Percentiles rank a stretch among this genome's conserved stretches.
Conservation (phyloP, 2,797 vertebrate genomes). For the Neosilurus mollespiculum region DNA sequence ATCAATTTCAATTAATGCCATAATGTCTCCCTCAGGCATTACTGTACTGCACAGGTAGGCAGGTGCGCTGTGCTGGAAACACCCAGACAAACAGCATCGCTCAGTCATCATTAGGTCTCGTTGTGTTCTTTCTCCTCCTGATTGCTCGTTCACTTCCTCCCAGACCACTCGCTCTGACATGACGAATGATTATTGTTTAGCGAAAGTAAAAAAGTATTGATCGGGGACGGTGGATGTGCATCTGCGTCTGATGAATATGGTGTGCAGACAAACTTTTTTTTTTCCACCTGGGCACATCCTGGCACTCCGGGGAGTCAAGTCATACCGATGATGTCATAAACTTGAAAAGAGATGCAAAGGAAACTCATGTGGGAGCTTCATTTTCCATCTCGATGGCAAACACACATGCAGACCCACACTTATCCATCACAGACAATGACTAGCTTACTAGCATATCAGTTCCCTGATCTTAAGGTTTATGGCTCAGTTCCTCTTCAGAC, state of each 20-base stretch:
- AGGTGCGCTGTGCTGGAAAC: constrained; percentile 39
- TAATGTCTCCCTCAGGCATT: constrained; percentile 44
- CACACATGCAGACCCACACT: not conserved
- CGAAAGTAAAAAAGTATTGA: constrained; percentile 72
- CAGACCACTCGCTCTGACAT: constrained; percentile 61
- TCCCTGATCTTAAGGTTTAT: not conserved
- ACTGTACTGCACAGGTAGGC: constrained; percentile 39
- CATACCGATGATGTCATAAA: constrained; percentile 26
- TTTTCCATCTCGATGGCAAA: not conserved
- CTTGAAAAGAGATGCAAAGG: constrained; percentile 3
- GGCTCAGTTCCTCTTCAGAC: not conserved
- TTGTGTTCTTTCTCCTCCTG: constrained; percentile 18
- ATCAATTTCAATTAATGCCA: constrained; percentile 47
- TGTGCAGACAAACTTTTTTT: constrained; percentile 24
- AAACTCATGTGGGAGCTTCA: constrained; percentile 1
- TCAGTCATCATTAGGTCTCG: constrained; percentile 26
- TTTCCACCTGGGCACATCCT: constrained; percentile 48
- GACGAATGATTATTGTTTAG: constrained; percentile 76
- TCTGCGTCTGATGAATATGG: constrained; percentile 68
- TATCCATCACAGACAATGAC: constrained; percentile 2
- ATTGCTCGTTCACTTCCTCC: constrained; percentile 30
- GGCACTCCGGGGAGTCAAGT: constrained; percentile 16
- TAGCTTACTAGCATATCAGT: not conserved
- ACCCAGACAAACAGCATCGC: constrained; percentile 39
- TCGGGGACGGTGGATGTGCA: constrained; percentile 55